Evolutionary conservation across 2,888 invertebrate genomes (phyloP).

Genomic region (Beris morrisii): DNA sequence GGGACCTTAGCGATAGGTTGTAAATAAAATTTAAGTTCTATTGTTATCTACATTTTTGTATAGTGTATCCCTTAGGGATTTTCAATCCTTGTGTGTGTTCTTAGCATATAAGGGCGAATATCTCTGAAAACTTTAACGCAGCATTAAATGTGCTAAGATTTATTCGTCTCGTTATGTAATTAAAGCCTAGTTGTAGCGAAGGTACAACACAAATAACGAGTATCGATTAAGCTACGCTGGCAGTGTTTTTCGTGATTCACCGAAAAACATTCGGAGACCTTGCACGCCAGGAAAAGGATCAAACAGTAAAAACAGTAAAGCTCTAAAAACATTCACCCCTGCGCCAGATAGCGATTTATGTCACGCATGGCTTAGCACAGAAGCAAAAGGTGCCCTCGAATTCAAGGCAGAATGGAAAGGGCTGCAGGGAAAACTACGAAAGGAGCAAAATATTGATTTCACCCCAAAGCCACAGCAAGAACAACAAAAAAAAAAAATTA

Average conservation of each 20-base stretch:
- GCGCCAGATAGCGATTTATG: conserved; percentile 35
- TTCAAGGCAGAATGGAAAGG: conserved; percentile 29
- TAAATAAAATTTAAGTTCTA: no score
- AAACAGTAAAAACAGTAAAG: conserved; percentile 11
- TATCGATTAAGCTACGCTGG: conserved; percentile 6
- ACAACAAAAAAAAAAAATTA: conserved; percentile 23
- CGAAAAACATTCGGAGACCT: conserved; percentile 25
- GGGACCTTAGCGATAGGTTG: no score
- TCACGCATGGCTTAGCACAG: conserved; percentile 36
- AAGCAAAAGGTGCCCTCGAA: conserved; percentile 34
- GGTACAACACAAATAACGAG: neutral
- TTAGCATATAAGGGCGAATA: no score
- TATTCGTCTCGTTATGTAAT: neutral
- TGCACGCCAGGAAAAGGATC: conserved; percentile 6
- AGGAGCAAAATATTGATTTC: conserved; percentile 32
- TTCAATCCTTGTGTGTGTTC: no score
- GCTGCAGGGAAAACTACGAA: conserved; percentile 18
- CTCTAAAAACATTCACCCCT: conserved; percentile 34
- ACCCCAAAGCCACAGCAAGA: conserved; percentile 20
- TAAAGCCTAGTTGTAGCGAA: conserved; percentile 4
- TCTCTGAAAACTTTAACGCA: no score
- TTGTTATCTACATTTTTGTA: no score
- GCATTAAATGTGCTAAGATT: no score
- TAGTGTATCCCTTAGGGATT: no score
- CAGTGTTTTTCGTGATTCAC: conserved; percentile 20